Evolutionary conservation across 2,888 invertebrate genomes (phyloP).

Genomic region (Torymus auratus): DNA sequence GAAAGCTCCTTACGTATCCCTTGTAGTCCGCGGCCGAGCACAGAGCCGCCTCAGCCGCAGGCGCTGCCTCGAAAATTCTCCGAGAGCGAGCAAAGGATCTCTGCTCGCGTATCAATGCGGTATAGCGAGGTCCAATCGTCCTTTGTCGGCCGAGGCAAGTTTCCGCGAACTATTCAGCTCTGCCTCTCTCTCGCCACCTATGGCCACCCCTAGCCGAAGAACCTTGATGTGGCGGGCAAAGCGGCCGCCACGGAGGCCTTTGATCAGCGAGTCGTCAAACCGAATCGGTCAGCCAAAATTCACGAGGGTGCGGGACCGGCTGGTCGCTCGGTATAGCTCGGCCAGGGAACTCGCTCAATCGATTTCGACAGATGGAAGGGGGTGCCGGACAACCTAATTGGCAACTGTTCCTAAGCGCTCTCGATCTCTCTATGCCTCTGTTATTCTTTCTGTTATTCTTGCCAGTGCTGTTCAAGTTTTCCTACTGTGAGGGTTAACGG

Average conservation of each 20-base stretch:
- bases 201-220: neutral
- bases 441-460: too few species aligned
- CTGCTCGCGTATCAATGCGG: neutral
- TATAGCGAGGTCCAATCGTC: constrained; percentile 16
- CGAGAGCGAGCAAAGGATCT: neutral
- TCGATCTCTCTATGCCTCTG: neutral
- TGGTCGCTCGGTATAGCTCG: neutral
- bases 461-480: too few species aligned
- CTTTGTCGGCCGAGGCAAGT: constrained; percentile 31
- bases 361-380: neutral
- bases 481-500: too few species aligned
- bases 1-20: too few species aligned
- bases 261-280: constrained; percentile 53
- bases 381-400: constrained; percentile 28
- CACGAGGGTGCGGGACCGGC: constrained; percentile 7
- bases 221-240: constrained; percentile 53
- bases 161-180: constrained; percentile 28
- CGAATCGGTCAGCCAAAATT: constrained; percentile 47
- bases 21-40: too few species aligned
- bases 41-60: neutral
- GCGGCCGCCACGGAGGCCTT: constrained; percentile 26
- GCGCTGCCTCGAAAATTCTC: constrained; percentile 18
- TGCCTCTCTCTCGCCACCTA: neutral
- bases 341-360: constrained; percentile 23
- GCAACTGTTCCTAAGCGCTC: neutral